These are phyloP conservation scores for Ennomos quercinarius DNA, from an alignment of 2,888 invertebrate species.

Conservation along the genomic window DNA sequence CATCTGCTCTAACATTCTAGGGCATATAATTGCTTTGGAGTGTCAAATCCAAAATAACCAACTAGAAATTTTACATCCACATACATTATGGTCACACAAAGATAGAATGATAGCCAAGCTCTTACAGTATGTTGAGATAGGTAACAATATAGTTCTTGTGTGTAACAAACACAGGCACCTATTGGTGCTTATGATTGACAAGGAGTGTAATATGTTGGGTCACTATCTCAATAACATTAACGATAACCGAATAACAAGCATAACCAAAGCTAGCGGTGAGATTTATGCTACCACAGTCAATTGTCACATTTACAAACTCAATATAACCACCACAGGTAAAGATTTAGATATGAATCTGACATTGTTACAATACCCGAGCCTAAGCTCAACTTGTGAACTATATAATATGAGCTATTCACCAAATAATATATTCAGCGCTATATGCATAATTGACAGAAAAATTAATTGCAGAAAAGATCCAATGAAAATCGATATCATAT, in stretches of 20 bases:
- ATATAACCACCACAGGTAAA: conserved; percentile 34
- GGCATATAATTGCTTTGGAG: conserved; percentile 56
- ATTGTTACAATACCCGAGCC: conserved; percentile 54
- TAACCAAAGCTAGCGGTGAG: conserved; percentile 46
- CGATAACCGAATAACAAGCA: conserved; percentile 64
- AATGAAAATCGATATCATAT: conserved; percentile 57
- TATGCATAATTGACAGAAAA: conserved; percentile 58
- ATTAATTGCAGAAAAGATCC: conserved; percentile 58
- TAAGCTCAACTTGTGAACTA: conserved; percentile 54
- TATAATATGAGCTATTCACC: conserved; percentile 56
- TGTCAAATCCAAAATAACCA: conserved; percentile 47
- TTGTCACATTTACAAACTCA: conserved; percentile 59
- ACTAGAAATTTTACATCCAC: conserved; percentile 43
- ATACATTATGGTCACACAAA: conserved; percentile 60
- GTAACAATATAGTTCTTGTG: conserved; percentile 56
- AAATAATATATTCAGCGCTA: conserved; percentile 56
- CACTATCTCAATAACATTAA: conserved; percentile 64
- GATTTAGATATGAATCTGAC: conserved; percentile 39
- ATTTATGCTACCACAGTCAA: conserved; percentile 62
- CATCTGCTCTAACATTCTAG: conserved; percentile 57
- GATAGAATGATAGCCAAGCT: conserved; percentile 65
- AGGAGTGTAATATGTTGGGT: conserved; percentile 51
- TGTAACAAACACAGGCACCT: conserved; percentile 73
- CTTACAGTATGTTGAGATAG: conserved; percentile 47
- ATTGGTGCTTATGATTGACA: conserved; percentile 56